Evolutionary conservation across 2,797 vertebrate species (phyloP).

Genomic region (Danio jaintianensis): DNA sequence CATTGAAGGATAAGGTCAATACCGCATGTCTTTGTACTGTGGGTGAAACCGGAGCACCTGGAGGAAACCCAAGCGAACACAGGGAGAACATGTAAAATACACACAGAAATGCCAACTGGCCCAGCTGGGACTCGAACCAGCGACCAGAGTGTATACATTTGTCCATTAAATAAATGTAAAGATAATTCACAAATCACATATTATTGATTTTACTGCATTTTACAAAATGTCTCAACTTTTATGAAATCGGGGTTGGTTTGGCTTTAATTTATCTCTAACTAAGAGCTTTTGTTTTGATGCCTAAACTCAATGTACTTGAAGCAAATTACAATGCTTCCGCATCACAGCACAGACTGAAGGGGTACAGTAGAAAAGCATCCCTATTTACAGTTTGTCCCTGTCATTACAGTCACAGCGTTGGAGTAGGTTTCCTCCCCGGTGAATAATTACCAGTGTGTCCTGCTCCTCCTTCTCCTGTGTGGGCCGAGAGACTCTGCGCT

Average conservation of each 20-base stretch:
- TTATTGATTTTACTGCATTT: too few species aligned
- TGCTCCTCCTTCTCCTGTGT: constrained; percentile 47
- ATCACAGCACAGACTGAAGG: background rate
- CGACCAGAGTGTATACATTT: too few species aligned
- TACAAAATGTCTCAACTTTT: too few species aligned
- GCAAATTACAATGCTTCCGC: constrained; percentile 40
- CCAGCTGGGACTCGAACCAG: too few species aligned
- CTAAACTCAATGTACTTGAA: constrained; percentile 9
- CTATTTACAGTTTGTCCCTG: constrained; percentile 33
- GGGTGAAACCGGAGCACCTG: too few species aligned
- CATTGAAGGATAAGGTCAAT: too few species aligned
- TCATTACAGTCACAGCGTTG: constrained; percentile 45
- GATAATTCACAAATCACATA: too few species aligned
- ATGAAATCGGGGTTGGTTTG: background rate
- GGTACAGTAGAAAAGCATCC: constrained; percentile 14
- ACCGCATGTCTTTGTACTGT: too few species aligned
- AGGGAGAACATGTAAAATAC: too few species aligned
- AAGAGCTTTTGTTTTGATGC: constrained; percentile 5
- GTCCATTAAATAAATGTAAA: too few species aligned
- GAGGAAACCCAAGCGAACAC: too few species aligned
- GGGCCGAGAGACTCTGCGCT: constrained; percentile 44
- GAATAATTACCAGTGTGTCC: constrained; percentile 43
- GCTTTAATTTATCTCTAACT: background rate
- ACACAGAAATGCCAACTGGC: too few species aligned
- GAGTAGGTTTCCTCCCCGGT: constrained; percentile 33